Evolutionary conservation across 2,113 vertebrate genomes (phyloP).

Genomic region (Labeo rohita): DNA sequence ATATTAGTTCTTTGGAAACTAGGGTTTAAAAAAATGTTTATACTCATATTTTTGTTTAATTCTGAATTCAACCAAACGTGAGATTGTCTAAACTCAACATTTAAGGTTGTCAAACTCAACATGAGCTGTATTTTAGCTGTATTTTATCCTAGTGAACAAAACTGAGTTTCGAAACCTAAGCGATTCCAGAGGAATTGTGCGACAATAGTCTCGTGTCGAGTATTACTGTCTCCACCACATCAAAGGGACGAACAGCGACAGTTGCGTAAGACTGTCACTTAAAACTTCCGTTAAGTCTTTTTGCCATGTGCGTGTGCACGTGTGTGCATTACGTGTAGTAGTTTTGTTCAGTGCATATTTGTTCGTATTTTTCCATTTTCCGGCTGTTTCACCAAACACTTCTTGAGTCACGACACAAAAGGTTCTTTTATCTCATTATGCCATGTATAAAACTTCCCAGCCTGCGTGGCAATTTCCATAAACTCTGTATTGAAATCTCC

Average conservation of each 20-base stretch:
- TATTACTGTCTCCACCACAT: conserved; percentile 35
- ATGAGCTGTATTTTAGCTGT: too few relatives aligned
- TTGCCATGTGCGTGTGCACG: conserved; percentile 61
- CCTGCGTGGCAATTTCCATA: conserved; percentile 17
- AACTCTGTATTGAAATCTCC: conserved; percentile 16
- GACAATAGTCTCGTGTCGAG: neutral
- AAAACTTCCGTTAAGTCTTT: conserved; percentile 64
- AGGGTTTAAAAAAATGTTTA: too few relatives aligned
- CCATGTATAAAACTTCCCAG: conserved; percentile 11
- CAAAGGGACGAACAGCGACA: conserved; percentile 42
- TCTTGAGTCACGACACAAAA: conserved; percentile 15
- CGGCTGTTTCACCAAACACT: conserved; percentile 5
- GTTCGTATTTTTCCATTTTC: conserved; percentile 37
- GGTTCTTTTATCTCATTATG: conserved; percentile 21
- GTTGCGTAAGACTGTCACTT: conserved; percentile 69
- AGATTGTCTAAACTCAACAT: neutral
- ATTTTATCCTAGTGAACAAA: neutral
- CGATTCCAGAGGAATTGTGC: neutral
- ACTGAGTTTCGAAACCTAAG: neutral
- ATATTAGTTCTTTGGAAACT: too few relatives aligned
- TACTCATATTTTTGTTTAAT: conserved; percentile 41
- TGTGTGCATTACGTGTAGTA: conserved; percentile 68
- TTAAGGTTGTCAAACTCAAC: too few relatives aligned
- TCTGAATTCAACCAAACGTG: conserved; percentile 31
- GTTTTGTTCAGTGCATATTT: conserved; percentile 50